These are phyloP conservation scores for Hypotaenidia okinawae DNA, from an alignment of 2,797 vertebrate species.

Conservation along the genomic window DNA sequence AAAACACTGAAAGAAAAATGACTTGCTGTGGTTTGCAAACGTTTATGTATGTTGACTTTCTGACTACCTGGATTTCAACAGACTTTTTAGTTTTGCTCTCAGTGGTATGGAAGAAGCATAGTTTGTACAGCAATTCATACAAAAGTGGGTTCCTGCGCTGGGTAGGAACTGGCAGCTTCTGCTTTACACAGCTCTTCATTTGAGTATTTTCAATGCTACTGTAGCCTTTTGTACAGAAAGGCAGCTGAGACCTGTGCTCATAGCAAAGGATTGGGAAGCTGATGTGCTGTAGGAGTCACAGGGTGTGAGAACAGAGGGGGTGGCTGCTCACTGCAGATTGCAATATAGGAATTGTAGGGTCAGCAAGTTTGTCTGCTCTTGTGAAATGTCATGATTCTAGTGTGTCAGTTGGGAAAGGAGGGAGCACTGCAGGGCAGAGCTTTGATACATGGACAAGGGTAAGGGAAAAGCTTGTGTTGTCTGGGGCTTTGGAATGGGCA, in stretches of 20 bases:
- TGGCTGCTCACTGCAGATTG: not conserved
- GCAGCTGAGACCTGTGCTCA: not conserved
- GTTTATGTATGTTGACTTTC: not conserved
- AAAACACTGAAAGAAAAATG: not conserved
- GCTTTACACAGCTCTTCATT: not conserved
- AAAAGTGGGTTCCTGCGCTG: not conserved
- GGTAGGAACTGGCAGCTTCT: not conserved
- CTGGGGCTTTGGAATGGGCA: not conserved
- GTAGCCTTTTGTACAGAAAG: not conserved
- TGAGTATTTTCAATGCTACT: not conserved
- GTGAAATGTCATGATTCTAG: not conserved
- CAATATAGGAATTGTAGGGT: fast-evolving
- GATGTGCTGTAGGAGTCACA: not conserved
- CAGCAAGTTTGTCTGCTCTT: not conserved
- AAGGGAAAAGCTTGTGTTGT: not conserved
- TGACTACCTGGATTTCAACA: not conserved
- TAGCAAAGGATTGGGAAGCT: not conserved
- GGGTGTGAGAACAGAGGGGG: not conserved
- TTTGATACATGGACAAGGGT: not conserved
- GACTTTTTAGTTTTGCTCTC: not conserved
- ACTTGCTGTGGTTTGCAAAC: not conserved
- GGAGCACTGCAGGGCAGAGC: not conserved
- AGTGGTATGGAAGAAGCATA: not conserved
- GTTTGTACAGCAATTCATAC: not conserved
- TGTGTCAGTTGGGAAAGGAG: not conserved